Conservation (phyloP, 1,140 invertebrate genomes). For the Zaprionus ghesquierei region DNA sequence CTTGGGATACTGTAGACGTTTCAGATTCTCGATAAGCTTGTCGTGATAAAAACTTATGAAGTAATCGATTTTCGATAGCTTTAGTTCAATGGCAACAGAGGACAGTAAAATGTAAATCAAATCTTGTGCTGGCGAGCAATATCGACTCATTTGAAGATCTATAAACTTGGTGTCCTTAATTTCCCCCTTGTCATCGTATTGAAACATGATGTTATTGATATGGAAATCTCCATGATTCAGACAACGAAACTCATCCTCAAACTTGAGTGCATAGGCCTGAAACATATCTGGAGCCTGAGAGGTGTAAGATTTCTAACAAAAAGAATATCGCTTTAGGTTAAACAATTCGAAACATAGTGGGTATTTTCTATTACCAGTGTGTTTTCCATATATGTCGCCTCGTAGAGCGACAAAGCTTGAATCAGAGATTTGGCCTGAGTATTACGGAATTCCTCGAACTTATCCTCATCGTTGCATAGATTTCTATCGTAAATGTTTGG, state of each 20-base stretch:
- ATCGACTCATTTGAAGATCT: constrained; percentile 73
- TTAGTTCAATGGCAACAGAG: constrained; percentile 53
- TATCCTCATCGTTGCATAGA: constrained; percentile 49
- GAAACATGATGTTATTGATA: constrained; percentile 82
- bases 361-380: constrained; percentile 31
- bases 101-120: constrained; percentile 63
- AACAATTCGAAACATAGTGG: not conserved
- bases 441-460: constrained; percentile 52
- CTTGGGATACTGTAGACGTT: constrained; percentile 54
- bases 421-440: constrained; percentile 35
- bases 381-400: constrained; percentile 22
- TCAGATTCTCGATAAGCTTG: constrained; percentile 54
- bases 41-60: constrained; percentile 61
- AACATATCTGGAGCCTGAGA: constrained; percentile 51
- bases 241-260: constrained; percentile 84
- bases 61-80: constrained; percentile 64
- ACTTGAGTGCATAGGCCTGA: constrained; percentile 34
- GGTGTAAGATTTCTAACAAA: constrained; percentile 44
- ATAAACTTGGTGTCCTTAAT: constrained; percentile 55
- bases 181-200: constrained; percentile 60
- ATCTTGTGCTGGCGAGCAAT: constrained; percentile 64
- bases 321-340: not conserved
- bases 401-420: constrained; percentile 29
- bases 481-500: constrained; percentile 39
- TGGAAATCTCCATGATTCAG: constrained; percentile 86